phyloP scores from a whole-genome alignment of 2,888 invertebrate species.

The Mimas tiliae region DNA sequence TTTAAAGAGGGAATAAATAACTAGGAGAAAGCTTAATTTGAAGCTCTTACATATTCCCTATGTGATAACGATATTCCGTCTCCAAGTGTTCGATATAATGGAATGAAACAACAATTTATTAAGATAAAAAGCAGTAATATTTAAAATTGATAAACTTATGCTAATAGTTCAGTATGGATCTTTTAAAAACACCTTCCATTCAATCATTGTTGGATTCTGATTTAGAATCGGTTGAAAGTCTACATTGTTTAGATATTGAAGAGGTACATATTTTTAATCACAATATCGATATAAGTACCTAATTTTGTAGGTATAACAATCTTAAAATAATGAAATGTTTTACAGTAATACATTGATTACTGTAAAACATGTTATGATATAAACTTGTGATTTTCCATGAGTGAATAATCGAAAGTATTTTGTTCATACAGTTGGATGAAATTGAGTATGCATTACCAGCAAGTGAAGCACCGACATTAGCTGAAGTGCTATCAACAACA shows the following conservation, averaged over 20 bases:
- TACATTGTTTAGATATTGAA: conserved; percentile 88
- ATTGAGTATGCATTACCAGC: conserved; percentile 77
- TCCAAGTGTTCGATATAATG: no score
- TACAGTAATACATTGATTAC: no score
- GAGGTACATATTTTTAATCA: conserved; percentile 83
- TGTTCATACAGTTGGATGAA: conserved; percentile 70
- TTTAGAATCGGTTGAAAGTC: conserved; percentile 88
- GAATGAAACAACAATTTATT: no score
- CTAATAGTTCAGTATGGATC: conserved; percentile 57
- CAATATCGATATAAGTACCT: no score
- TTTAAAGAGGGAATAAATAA: no score
- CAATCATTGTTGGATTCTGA: conserved; percentile 87
- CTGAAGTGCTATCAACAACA: conserved; percentile 67
- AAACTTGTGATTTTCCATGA: not conserved
- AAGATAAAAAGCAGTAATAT: no score
- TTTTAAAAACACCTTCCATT: conserved; percentile 75
- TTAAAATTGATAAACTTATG: no score
- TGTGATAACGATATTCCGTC: no score
- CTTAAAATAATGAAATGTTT: no score
- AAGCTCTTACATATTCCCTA: no score
- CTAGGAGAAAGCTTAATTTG: no score
- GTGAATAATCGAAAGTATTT: conserved; percentile 13
- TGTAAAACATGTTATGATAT: not conserved
- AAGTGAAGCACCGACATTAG: conserved; percentile 76
- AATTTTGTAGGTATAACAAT: no score